Base-by-base conservation (phyloP, 2,797 vertebrate genomes). In the Dendrocincla fuliginosa region DNA sequence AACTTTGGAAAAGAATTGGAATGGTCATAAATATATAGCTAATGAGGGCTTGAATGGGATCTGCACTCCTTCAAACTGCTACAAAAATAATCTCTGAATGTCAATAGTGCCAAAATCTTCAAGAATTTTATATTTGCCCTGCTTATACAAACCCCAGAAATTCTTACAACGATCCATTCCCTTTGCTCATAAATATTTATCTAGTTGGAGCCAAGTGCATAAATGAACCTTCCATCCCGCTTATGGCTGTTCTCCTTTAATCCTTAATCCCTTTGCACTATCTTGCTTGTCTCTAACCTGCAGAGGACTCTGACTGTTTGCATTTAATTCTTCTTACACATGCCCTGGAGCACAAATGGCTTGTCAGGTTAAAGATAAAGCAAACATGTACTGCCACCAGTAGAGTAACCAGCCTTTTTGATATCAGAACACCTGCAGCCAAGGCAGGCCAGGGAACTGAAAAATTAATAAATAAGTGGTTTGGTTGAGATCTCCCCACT, bases 311-410 rank as follows among this genome's bases (percentile, higher is more conserved):
- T 93, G 94, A 91, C 87, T 96, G 94, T 97, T 97, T 97, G 94
- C 95, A 96, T 97, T 97, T 97, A 96, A 97, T 97, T 97, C 96
- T 95, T 97, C 94, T 96, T 96, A 96, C 79, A 95, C 91, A 95
- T 96, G 93, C 95, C 96, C 96, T 52, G 90, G 86, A 95, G 97
- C 96, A 96, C 92, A 96, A 96, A 96, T 95, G 96, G 92, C 93
- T 96, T 96, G 96, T 96, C 94, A 95, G 96, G 96, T 97, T 97
- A 96, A 93, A 96, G 96, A 97, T 96, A 96, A 97, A 96, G 93
- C 88, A 93, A 97, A 97, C 93, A 90, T 47, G 80, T 77, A 80
- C 87, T 92, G 93, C 90, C 93, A 97, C 85, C 95, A 95, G 91
- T 84, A 87, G 89, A 77, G 92, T 56, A 97, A 78, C 93, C 80